Evolutionary conservation across 2,797 vertebrate genomes (phyloP), one percentile per base, ranked within the genome.

Genomic region (Gambusia yucatana): DNA sequence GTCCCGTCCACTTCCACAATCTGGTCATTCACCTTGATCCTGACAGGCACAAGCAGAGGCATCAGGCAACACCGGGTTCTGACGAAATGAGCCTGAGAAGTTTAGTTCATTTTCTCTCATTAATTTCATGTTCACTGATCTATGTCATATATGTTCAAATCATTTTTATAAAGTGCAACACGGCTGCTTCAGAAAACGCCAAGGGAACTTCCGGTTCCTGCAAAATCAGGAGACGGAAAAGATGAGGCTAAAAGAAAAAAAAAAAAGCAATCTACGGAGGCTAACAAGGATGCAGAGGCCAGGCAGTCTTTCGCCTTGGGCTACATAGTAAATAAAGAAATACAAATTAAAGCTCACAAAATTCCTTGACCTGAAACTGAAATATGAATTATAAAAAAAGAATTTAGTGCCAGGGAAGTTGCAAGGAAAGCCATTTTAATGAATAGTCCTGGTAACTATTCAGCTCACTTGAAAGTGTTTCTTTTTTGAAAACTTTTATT

Each of bases 21-120:
- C 94, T 99, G 98, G 93, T 99, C 98, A 72, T 99, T 99, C 87
- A 99, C 98, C 89, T 96, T 97, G 86, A 99, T 99, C 95, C 98
- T 99, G 77, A 80, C 4, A 73, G 72, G 88, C 71, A 87, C 16
- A 81, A 33, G 25, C 3, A 28, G 69, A 69, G 75, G 16, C 41
- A 36, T 77, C 52, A 28, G 65, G 84, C 9, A 59, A 33, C 57
- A 81, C 22, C 0, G 13, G 25, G 43, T 0, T n/a, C 7, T 13
- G 39, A 67, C 6, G 20, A 67, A 67, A 41, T 22, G 63, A 67
- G 33, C 39, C 3, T 25, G 39, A 44, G 20, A 25, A 6, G 57
- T 30, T 43, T n/a, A 0, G 22, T 20, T 2, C 0, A 41, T 67
- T 67, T 67, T 41, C 9, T 10, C 36, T 39, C 63, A 41, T 67